phyloP scores from a whole-genome alignment of 1,140 invertebrate genomes.

The Pollicipes pollicipes region DNA sequence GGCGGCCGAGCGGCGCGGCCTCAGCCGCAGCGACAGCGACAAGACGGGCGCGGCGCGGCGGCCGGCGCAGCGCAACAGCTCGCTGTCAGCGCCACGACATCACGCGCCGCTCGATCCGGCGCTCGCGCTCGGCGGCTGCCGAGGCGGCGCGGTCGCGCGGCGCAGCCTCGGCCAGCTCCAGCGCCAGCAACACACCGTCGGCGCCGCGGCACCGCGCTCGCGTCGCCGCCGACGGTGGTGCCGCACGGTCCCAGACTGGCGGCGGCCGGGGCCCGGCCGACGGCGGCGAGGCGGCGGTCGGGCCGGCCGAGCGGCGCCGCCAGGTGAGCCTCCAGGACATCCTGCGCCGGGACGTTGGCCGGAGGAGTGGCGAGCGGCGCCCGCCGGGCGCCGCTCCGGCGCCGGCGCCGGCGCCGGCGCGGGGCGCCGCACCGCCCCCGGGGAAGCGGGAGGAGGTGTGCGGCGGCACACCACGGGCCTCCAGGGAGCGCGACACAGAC shows the following conservation, averaged over 20 bases:
- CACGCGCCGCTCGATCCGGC: neutral
- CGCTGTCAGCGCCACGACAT: neutral
- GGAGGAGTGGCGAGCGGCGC: no score
- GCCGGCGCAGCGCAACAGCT: neutral
- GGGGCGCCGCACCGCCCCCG: no score
- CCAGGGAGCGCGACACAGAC: no score
- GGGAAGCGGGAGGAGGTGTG: neutral
- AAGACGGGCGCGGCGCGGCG: constrained; percentile 6
- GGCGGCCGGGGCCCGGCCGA: no score
- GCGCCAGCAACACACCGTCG: neutral
- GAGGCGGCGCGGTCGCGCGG: neutral
- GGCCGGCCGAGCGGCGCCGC: no score
- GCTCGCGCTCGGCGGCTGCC: neutral
- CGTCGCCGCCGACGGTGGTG: neutral
- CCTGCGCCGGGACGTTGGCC: neutral
- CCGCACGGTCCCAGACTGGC: no score
- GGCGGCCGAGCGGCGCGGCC: constrained; percentile 3
- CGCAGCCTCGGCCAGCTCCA: neutral
- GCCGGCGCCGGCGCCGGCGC: no score
- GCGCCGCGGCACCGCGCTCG: neutral
- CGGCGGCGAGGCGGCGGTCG: no score
- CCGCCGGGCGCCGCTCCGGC: no score
- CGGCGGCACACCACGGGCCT: no score
- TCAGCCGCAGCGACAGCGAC: constrained; percentile 4
- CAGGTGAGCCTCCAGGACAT: neutral